A percentile compares a stretch with the other conserved stretches of the same genome.
Conservation (phyloP, 2,888 invertebrate genomes). For the Bembecia ichneumoniformis region DNA sequence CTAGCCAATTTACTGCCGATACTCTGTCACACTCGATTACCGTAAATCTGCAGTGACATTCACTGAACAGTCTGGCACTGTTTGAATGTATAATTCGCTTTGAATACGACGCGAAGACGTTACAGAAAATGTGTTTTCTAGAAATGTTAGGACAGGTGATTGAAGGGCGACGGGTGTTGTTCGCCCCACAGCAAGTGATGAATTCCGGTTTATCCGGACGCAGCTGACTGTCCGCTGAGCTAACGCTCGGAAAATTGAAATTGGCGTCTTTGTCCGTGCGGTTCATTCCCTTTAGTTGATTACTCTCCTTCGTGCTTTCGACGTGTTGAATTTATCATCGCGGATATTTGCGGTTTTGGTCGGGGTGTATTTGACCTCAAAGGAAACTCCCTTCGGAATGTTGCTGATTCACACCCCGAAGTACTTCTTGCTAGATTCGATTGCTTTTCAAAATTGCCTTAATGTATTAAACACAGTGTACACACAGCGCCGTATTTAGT, state of each 20-base stretch:
- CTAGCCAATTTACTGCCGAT: neutral
- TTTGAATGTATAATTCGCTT: neutral
- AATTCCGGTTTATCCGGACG: conserved; percentile 41
- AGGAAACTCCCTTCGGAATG: conserved; percentile 8
- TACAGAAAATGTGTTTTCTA: conserved; percentile 24
- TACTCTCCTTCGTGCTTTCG: conserved; percentile 18
- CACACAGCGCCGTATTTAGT: conserved; percentile 37
- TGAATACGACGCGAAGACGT: conserved; percentile 7
- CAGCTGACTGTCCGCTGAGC: conserved; percentile 48
- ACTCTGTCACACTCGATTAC: neutral
- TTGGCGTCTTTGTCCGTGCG: conserved; percentile 23
- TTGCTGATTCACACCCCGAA: conserved; percentile 8
- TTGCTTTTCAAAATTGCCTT: conserved; percentile 4
- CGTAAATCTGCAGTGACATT: neutral
- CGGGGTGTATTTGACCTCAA: conserved; percentile 4
- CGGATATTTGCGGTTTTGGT: conserved; percentile 9
- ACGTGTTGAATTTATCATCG: conserved; percentile 17
- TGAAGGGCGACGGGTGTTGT: conserved; percentile 44
- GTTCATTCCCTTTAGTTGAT: conserved; percentile 19
- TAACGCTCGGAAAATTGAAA: conserved; percentile 54
- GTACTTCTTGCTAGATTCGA: neutral
- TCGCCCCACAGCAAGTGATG: conserved; percentile 35
- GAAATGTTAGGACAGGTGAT: conserved; percentile 33
- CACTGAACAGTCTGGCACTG: neutral
- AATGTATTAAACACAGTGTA: conserved; percentile 5